A percentile compares a stretch with the other conserved stretches of the same genome.
phyloP scores from a whole-genome alignment of 2,797 vertebrate genomes.

The Iguana delicatissima region DNA sequence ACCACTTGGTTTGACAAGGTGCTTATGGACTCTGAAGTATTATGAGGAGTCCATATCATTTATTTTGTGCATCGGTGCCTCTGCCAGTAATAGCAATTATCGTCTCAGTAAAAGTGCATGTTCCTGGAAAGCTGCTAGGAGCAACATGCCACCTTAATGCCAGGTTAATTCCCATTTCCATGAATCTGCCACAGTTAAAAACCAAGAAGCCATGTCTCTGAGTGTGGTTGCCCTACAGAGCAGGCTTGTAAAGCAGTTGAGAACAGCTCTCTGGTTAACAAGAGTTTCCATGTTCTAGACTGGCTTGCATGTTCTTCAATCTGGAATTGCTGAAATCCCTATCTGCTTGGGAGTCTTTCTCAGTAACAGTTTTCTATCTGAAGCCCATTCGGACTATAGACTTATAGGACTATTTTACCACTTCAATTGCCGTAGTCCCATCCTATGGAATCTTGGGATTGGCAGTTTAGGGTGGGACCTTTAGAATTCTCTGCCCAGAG shows the following conservation, averaged over 20 bases:
- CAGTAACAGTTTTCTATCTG: neutral
- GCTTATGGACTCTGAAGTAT: too few species aligned
- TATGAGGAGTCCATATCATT: neutral
- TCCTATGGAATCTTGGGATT: too few species aligned
- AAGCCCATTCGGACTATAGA: too few species aligned
- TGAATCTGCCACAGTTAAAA: neutral
- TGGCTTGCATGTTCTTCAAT: neutral
- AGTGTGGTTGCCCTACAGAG: neutral
- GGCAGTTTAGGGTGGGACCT: too few species aligned
- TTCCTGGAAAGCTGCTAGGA: neutral
- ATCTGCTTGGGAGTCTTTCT: neutral
- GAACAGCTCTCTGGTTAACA: neutral
- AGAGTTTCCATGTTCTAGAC: neutral
- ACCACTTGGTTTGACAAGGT: too few species aligned
- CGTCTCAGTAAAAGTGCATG: neutral
- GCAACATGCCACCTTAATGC: neutral
- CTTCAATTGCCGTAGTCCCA: too few species aligned
- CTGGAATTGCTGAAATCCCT: neutral
- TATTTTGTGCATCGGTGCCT: neutral
- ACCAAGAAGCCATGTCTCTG: neutral
- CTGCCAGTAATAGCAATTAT: neutral
- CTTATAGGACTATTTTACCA: too few species aligned
- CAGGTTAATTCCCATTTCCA: neutral
- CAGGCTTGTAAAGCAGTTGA: neutral
- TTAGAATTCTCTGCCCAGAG: too few species aligned